Evolutionary conservation across 2,113 vertebrate genomes (phyloP).

Genomic region (Anoura caudifer): DNA sequence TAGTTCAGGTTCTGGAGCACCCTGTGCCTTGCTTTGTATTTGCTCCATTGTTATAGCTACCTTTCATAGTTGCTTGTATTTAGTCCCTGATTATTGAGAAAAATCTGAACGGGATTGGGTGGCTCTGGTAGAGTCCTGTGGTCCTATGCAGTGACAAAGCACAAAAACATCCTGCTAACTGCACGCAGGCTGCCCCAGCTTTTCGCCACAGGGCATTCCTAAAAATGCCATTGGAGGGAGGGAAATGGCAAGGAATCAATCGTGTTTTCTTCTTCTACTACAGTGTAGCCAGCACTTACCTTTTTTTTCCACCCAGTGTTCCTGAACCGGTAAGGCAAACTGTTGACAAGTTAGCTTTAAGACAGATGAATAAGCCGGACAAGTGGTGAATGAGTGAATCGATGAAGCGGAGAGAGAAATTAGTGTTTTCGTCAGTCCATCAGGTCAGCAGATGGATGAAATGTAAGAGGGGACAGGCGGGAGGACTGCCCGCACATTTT

Average conservation of each 20-base stretch:
- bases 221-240: constrained; percentile 23
- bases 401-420: constrained; percentile 35
- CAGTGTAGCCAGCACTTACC: neutral
- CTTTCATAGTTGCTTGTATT: neutral
- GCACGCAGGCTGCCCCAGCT: neutral
- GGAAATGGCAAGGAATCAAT: neutral
- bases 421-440: neutral
- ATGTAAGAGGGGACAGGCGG: neutral
- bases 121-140: neutral
- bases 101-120: neutral
- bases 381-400: constrained; percentile 26
- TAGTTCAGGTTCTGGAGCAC: neutral
- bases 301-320: neutral
- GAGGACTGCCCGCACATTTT: neutral
- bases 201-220: neutral
- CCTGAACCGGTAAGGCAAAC: neutral
- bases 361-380: constrained; percentile 5
- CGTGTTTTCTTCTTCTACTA: neutral
- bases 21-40: neutral
- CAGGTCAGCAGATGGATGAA: neutral
- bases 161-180: neutral
- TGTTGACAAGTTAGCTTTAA: constrained; percentile 35
- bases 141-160: neutral
- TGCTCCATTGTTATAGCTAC: neutral
- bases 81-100: neutral